Evolutionary conservation across 2,797 vertebrate genomes (phyloP).

Genomic region (Lateolabrax maculatus): DNA sequence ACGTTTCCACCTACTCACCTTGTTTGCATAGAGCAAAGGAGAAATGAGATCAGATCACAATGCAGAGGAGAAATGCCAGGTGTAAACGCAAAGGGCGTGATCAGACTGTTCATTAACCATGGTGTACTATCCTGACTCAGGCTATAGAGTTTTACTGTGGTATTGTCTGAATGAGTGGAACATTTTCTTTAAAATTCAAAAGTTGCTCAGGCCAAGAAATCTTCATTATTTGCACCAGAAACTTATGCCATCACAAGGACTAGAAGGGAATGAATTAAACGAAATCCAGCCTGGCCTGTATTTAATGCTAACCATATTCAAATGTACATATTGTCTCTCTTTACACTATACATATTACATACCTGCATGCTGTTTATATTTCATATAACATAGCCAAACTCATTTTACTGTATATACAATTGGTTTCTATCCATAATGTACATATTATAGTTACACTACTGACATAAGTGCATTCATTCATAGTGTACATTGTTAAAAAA

Average conservation of each 20-base stretch:
- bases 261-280: not conserved
- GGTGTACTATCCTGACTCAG: not conserved
- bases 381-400: too few species aligned
- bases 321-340: too few species aligned
- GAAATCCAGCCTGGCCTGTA: not conserved
- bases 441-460: too few species aligned
- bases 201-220: slow-evolving; percentile 71
- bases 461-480: too few species aligned
- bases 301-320: too few species aligned
- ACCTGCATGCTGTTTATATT: too few species aligned
- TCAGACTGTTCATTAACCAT: slow-evolving; percentile 38
- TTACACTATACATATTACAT: too few species aligned
- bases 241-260: slow-evolving; percentile 7
- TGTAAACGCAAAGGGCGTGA: slow-evolving; percentile 48
- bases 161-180: not conserved
- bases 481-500: too few species aligned
- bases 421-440: too few species aligned
- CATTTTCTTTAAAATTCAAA: slow-evolving; percentile 76
- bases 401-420: too few species aligned
- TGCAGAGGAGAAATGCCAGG: slow-evolving; percentile 46
- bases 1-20: slow-evolving; percentile 44
- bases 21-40: slow-evolving; percentile 46
- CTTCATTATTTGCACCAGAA: slow-evolving; percentile 74
- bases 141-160: not conserved
- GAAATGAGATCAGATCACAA: slow-evolving; percentile 46